These are phyloP conservation scores for Elysia crispata DNA, from an alignment of 2,888 invertebrate genomes.

Conservation along the genomic window DNA sequence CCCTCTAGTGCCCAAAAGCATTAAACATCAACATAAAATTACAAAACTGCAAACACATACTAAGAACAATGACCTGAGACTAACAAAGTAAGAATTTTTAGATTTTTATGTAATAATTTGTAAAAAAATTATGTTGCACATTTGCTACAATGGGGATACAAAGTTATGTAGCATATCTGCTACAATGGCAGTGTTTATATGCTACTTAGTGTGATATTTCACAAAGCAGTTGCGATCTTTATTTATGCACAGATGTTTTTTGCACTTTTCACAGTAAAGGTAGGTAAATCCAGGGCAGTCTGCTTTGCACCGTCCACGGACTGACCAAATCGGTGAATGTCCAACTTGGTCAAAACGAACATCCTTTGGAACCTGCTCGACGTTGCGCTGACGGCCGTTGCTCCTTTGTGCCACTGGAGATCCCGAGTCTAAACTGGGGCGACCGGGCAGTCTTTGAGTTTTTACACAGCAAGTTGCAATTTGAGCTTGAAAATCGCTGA, in stretches of 20 bases:
- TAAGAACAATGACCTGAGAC: background rate
- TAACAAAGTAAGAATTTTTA: background rate
- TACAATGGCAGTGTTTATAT: too few relatives aligned
- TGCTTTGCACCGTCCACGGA: conserved; percentile 26
- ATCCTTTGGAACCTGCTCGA: background rate
- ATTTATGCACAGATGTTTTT: conserved; percentile 40
- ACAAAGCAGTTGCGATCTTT: conserved; percentile 45
- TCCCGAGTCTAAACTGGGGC: background rate
- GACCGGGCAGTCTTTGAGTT: background rate
- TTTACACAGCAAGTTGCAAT: conserved; percentile 29
- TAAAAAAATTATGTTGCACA: conserved; percentile 5
- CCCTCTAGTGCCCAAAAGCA: conserved; percentile 38
- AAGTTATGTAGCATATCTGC: background rate
- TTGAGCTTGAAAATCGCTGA: conserved; percentile 41
- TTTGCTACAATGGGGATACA: conserved; percentile 12
- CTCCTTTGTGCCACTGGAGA: background rate
- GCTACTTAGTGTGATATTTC: conserved; percentile 18
- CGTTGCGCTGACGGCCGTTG: background rate
- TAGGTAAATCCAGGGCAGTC: conserved; percentile 1
- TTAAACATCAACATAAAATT: background rate
- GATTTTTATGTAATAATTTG: background rate
- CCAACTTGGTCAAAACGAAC: conserved; percentile 33
- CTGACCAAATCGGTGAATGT: conserved; percentile 11
- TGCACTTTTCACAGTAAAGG: conserved; percentile 38
- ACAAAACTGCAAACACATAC: background rate